Evolutionary conservation across 2,888 invertebrate species (phyloP).

Genomic region (Gandaritis pyraliata): DNA sequence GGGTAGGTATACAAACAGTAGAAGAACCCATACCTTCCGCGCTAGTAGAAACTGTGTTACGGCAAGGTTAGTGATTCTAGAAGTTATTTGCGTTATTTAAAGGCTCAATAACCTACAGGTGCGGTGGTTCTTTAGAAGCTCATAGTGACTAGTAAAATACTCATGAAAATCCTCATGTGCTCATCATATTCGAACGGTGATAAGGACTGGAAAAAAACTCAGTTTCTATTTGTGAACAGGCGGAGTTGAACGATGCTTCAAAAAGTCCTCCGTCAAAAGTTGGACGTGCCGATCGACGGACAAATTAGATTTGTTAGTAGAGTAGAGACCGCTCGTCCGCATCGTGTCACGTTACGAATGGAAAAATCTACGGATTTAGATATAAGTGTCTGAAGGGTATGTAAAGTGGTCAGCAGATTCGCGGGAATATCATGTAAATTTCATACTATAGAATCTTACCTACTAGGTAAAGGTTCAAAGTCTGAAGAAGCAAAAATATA

Average conservation of each 20-base stretch:
- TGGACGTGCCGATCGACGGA: slow-evolving; percentile 65
- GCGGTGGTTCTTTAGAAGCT: no score
- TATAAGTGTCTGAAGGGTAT: slow-evolving; percentile 25
- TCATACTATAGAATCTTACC: slow-evolving; percentile 5
- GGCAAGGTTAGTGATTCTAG: no score
- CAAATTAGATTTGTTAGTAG: slow-evolving; percentile 80
- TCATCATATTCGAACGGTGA: slow-evolving; percentile 20
- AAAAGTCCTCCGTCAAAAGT: slow-evolving; percentile 71
- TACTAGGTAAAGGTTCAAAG: neutral
- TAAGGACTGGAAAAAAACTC: slow-evolving; percentile 35
- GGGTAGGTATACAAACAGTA: no score
- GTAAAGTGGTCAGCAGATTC: slow-evolving; percentile 25
- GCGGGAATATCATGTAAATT: slow-evolving; percentile 15
- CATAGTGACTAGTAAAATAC: neutral
- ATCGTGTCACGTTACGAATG: slow-evolving; percentile 42
- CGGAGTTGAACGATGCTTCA: slow-evolving; percentile 60
- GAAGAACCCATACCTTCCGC: no score
- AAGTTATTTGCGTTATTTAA: no score
- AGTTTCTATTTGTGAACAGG: slow-evolving; percentile 40
- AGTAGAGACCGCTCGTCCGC: slow-evolving; percentile 52
- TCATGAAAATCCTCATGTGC: slow-evolving; percentile 3
- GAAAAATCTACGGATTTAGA: slow-evolving; percentile 46
- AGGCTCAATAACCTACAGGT: no score
- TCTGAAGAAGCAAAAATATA: neutral
- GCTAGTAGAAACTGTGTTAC: no score